Conservation (phyloP, 2,113 vertebrate genomes). For the Sceloporus tristichus region DNA sequence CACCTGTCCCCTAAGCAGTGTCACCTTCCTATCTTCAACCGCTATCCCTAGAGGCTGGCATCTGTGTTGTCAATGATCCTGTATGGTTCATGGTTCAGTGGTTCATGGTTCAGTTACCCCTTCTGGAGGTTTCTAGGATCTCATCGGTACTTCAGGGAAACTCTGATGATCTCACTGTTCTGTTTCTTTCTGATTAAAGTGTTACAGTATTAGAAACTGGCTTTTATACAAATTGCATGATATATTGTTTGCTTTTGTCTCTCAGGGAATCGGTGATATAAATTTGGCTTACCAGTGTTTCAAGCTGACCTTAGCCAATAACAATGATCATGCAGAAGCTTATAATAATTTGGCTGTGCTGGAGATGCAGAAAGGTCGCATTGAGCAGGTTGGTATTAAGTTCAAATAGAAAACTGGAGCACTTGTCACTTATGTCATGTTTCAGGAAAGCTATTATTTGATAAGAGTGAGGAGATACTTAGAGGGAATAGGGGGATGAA, state of each 20-base stretch:
- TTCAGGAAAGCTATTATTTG: neutral
- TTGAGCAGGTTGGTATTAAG: conserved; percentile 87
- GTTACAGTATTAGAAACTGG: neutral
- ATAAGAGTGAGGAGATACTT: neutral
- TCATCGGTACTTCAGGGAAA: too few species aligned
- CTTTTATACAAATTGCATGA: neutral
- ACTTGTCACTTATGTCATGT: neutral
- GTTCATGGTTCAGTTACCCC: too few species aligned
- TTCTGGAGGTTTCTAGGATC: too few species aligned
- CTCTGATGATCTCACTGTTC: neutral
- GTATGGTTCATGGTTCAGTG: too few species aligned
- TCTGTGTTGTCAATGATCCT: too few species aligned
- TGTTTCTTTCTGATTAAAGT: neutral
- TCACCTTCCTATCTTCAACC: too few species aligned
- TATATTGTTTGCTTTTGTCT: conserved; percentile 23
- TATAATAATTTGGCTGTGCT: conserved; percentile 97
- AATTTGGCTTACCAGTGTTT: conserved; percentile 94
- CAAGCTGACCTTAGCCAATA: conserved; percentile 89
- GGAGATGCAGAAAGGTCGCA: conserved; percentile 89
- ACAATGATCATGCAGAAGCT: conserved; percentile 92
- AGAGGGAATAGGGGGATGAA: neutral
- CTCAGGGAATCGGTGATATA: conserved; percentile 90
- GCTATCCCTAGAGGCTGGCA: too few species aligned
- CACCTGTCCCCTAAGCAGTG: too few species aligned
- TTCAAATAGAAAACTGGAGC: neutral